A percentile compares a stretch with the other conserved stretches of the same genome.
Conservation (phyloP, 2,888 invertebrate species). For the Eulithis testata region DNA sequence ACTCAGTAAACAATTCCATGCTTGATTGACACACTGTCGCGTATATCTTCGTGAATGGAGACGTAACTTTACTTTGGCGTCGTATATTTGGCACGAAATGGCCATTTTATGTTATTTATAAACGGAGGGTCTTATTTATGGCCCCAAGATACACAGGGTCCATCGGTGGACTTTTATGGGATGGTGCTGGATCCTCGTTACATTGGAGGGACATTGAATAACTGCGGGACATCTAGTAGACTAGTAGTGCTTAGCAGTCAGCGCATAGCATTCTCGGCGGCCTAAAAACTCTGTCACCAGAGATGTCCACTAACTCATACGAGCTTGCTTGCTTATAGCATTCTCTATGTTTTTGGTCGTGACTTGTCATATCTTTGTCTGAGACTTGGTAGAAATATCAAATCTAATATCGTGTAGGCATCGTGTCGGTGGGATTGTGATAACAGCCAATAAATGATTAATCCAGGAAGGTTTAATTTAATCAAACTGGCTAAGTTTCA, state of each 20-base stretch:
- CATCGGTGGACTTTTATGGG: slow-evolving; percentile 28
- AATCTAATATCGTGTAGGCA: no score
- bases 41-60: slow-evolving; percentile 27
- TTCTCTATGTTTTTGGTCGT: no score
- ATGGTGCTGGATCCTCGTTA: slow-evolving; percentile 19
- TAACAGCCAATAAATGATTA: slow-evolving; percentile 33
- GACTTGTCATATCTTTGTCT: no score
- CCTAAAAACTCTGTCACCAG: no score
- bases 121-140: slow-evolving; percentile 44
- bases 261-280: no score
- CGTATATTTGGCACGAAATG: slow-evolving; percentile 46
- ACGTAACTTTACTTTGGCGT: slow-evolving; percentile 45
- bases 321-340: no score
- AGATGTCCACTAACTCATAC: no score
- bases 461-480: slow-evolving; percentile 32
- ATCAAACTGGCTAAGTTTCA: slow-evolving; percentile 29
- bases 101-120: slow-evolving; percentile 48
- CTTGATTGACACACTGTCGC: slow-evolving; percentile 7
- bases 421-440: no score
- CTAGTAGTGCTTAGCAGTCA: no score
- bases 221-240: no score
- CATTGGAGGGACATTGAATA: neutral
- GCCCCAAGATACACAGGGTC: slow-evolving; percentile 31
- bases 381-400: no score
- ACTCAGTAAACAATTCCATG: slow-evolving; percentile 2